These are phyloP conservation scores for Aphaenogaster ashmeadi DNA, from an alignment of 1,140 invertebrate genomes.

Conservation along the genomic window DNA sequence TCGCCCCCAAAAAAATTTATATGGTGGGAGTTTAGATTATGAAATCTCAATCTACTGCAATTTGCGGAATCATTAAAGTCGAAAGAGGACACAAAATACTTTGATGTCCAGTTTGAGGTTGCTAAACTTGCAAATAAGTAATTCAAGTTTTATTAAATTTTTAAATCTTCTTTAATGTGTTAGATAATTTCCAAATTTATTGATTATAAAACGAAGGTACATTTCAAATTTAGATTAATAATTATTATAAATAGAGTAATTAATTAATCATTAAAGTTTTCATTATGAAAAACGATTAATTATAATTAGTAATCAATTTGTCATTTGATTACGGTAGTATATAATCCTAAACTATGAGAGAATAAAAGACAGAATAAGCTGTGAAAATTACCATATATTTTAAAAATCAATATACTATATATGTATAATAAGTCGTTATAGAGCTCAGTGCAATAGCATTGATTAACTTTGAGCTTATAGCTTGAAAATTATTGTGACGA, in stretches of 20 bases:
- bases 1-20: too few relatives aligned
- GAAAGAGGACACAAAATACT: too few relatives aligned
- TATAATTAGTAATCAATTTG: neutral
- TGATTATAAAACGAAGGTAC: neutral
- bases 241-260: neutral
- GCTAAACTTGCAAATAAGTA: too few relatives aligned
- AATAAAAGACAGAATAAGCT: neutral
- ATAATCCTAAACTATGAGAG: neutral
- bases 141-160: too few relatives aligned
- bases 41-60: too few relatives aligned
- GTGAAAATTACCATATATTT: neutral
- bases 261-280: neutral
- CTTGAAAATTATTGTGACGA: neutral
- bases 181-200: neutral
- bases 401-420: neutral
- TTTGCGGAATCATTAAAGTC: too few relatives aligned
- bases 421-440: neutral
- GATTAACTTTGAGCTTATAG: neutral
- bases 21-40: too few relatives aligned
- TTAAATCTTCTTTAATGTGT: too few relatives aligned
- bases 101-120: too few relatives aligned
- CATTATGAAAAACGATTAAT: neutral
- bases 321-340: neutral
- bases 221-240: conserved; percentile 3
- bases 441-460: neutral